Percentiles rank a stretch among this genome's conserved stretches.
Evolutionary conservation across 2,797 vertebrate genomes (phyloP).

Genomic region (Selene dorsalis): DNA sequence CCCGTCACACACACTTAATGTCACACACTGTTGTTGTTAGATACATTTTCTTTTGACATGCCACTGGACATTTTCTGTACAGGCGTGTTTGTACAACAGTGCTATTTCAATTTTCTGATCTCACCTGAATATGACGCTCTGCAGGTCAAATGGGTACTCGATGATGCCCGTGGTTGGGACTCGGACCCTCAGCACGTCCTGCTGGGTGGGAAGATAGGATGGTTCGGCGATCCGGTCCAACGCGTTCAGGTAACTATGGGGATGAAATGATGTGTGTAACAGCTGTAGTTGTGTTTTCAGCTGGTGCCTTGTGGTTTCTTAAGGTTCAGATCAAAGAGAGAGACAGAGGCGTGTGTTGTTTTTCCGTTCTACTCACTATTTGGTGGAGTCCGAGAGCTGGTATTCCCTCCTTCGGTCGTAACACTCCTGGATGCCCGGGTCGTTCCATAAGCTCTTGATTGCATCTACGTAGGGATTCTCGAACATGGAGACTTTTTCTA

Average conservation of each 20-base stretch:
- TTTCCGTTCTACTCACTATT: constrained; percentile 89
- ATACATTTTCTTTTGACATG: not conserved
- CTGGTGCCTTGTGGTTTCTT: too few species aligned
- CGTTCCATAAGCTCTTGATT: constrained; percentile 95
- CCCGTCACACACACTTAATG: too few species aligned
- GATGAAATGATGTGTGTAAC: not conserved
- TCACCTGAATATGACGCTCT: constrained; percentile 86
- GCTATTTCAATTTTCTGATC: not conserved
- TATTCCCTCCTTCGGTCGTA: constrained; percentile 96
- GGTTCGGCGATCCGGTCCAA: constrained; percentile 76
- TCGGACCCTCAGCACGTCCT: constrained; percentile 78
- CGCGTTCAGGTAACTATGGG: constrained; percentile 74
- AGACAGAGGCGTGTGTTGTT: not conserved
- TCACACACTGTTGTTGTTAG: not conserved
- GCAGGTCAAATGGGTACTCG: constrained; percentile 85
- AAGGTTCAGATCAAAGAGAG: not conserved
- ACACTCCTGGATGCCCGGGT: constrained; percentile 94
- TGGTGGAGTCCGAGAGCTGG: constrained; percentile 96
- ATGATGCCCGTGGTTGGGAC: constrained; percentile 86
- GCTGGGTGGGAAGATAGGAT: constrained; percentile 75
- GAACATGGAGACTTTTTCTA: constrained; percentile 90
- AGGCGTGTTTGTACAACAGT: not conserved
- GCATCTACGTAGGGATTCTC: constrained; percentile 93
- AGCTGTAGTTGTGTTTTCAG: not conserved
- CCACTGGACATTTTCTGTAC: not conserved